A percentile compares a stretch with the other conserved stretches of the same genome.
These are phyloP conservation scores for Heliconius sara DNA, from an alignment of 2,888 invertebrate species.

Conservation along the genomic window DNA sequence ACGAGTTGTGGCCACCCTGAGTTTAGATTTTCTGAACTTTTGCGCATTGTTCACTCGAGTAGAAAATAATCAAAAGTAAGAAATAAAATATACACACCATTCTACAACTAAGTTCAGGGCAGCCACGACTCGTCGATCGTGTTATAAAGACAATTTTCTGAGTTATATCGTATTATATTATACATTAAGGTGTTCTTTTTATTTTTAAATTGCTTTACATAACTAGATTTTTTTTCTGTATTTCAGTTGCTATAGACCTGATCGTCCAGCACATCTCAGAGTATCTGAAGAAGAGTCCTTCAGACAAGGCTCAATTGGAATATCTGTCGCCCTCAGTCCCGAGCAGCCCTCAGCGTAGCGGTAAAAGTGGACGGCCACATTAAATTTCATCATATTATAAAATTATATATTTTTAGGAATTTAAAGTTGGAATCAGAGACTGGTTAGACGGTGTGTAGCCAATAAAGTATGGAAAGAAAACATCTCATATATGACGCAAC, in stretches of 20 bases:
- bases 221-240: conserved; percentile 52
- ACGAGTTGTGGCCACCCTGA: too few relatives aligned
- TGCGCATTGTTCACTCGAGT: too few relatives aligned
- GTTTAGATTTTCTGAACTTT: too few relatives aligned
- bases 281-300: conserved; percentile 85
- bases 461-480: conserved; percentile 6
- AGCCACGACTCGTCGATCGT: neutral
- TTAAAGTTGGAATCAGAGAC: conserved; percentile 18
- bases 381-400: conserved; percentile 52
- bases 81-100: neutral
- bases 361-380: conserved; percentile 74
- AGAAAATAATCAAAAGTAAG: neutral
- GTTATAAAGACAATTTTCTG: neutral
- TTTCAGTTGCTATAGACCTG: conserved; percentile 97
- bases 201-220: neutral
- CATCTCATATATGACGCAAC: conserved; percentile 20
- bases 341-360: conserved; percentile 72
- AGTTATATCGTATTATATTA: neutral
- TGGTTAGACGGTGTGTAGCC: conserved; percentile 27
- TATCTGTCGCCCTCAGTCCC: conserved; percentile 67
- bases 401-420: neutral
- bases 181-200: neutral
- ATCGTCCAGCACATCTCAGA: conserved; percentile 99
- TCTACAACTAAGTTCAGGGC: neutral
- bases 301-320: conserved; percentile 57